Evolutionary conservation across 2,797 vertebrate species (phyloP), one percentile per base, ranked within the genome.

Genomic region (Triplophysa bombifrons): DNA sequence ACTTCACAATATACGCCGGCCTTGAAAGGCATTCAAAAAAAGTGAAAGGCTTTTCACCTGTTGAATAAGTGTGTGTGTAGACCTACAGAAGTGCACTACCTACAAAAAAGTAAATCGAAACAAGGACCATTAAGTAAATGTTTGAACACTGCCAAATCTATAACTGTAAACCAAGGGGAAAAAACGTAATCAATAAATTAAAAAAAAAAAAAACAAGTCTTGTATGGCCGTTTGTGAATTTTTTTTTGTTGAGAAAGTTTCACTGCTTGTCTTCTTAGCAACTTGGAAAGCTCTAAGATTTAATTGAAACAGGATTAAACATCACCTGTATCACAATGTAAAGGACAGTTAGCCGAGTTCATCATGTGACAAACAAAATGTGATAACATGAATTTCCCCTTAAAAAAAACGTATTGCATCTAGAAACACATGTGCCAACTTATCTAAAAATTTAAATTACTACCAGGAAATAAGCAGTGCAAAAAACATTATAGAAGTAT

Each of bases 11-110:
- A 71, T 38, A 67, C 56, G 12, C 44, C 46, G 65, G 79, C 80
- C 83, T 87, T 86, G 76, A 87, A 64, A 76, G 27, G 55, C 69
- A 71, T 65, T 74, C 41, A 78, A 66, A 85, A 80, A 69, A 58
- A 17, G 72, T 7, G 12, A 22, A 58, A 58, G 56, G 72, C n/a
- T 8, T 16, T 74, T 78, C 17, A 70, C 75, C 76, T 61, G 11
- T 19, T 65, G 81, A 83, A 74, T 46, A 78, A 17, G 80, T 55
- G 17, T 48, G 27, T 82, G 48, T 55, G 61, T 60, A 66, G 56
- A 58, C 68, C 14, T 71, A 69, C 34, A 67, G 38, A 58, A 76
- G 72, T 73, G 76, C 66, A 64, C 65, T 58, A 67, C 38, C 50
- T 65, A 79, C n/a, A 56, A 68, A 64, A 70, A 38, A 63, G 7